A percentile compares a stretch with the other conserved stretches of the same genome.
phyloP scores from a whole-genome alignment of 2,888 invertebrate species.

The Melanargia galathea region DNA sequence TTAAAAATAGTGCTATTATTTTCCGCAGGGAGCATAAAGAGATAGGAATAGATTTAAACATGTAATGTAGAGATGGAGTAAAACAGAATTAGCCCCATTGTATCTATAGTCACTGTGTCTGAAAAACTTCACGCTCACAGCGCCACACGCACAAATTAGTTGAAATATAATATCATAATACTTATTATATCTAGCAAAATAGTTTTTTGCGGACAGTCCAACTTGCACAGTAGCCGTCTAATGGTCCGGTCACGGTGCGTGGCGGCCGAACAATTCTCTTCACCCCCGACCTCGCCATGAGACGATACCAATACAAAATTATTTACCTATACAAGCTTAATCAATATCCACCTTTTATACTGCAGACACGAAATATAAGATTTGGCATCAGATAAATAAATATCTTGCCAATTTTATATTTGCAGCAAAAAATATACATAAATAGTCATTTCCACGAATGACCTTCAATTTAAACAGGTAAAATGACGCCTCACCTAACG shows the following conservation, averaged over 20 bases:
- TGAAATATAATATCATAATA: neutral
- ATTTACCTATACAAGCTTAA: constrained; percentile 10
- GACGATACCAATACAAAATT: constrained; percentile 28
- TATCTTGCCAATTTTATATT: no score
- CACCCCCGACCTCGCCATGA: constrained; percentile 50
- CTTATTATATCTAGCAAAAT: neutral
- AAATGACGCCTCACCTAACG: neutral
- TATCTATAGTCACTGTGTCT: no score
- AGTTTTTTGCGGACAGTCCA: constrained; percentile 53
- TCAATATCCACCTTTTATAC: neutral
- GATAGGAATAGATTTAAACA: no score
- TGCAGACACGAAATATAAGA: neutral
- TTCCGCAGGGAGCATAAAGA: no score
- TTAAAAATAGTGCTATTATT: no score
- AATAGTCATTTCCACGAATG: neutral
- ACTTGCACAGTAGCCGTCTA: constrained; percentile 45
- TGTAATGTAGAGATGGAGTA: no score
- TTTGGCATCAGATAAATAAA: no score
- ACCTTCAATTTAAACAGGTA: neutral
- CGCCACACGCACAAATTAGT: no score
- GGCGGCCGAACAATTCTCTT: constrained; percentile 63
- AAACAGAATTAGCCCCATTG: no score
- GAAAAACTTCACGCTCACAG: no score
- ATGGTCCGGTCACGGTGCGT: constrained; percentile 69
- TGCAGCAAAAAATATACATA: neutral